Evolutionary conservation across 1,140 invertebrate genomes (phyloP), one percentile per base, ranked within the genome.

Genomic region (Ceratitis capitata): DNA sequence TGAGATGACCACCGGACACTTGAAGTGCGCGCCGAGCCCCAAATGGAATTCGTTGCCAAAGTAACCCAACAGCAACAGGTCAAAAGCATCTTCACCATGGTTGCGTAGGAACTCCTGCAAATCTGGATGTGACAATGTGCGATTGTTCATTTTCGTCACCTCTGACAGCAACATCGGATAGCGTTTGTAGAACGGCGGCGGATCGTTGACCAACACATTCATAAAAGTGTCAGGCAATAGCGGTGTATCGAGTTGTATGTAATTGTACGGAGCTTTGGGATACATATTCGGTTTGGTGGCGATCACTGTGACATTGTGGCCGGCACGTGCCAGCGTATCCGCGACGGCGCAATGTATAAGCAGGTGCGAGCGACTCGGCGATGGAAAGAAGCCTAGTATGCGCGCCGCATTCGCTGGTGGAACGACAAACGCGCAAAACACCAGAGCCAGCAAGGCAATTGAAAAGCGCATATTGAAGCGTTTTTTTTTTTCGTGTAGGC

Each of bases 281-380:
- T 53, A 26, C 16, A n/a, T 0, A 83, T 85, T 83, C 7, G 74
- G 49, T 19, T 51, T 47, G 23, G 32, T 51, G 16, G 69, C 45
- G 3, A 86, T 32, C 14, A 89, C 87, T 23, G 87, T 89, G 3
- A 89, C 86, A 83, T 89, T 84, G 83, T 89, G 89, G n/a, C 89
- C 89, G 56, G 85, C 86, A 10, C 86, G 78, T 7, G 85, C 86
- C 51, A 89, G 47, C 69, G 87, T 85, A 12, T 87, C 83, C 2
- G 87, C 83, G 39, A 88, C 83, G 7, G 87, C 85, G 64, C 86
- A 84, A 6, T 87, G 87, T 26, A 87, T 86, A 1, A 88, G 69
- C 23, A 88, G 84, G 82, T 89, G 89, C 2, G 87, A 88, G 69
- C 86, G 87, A 26, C 86, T 85, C 3, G 86, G 87, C 47, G 87